Percentiles rank a stretch among this genome's conserved stretches.
These are phyloP conservation scores for Troides aeacus DNA, from an alignment of 2,888 invertebrate genomes.

Conservation along the genomic window DNA sequence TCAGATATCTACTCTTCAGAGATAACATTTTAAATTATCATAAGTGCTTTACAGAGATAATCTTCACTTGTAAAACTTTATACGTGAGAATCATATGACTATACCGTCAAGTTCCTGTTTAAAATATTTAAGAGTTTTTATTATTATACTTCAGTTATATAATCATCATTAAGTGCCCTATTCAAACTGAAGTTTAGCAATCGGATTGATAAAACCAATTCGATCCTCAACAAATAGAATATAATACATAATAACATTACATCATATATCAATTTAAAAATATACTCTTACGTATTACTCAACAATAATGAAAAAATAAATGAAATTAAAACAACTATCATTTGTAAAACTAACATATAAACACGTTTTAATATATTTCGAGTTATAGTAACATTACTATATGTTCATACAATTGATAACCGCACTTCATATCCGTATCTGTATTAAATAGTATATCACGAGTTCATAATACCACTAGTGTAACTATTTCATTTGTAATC, in stretches of 20 bases:
- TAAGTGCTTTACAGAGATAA: conserved; percentile 15
- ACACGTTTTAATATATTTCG: no score
- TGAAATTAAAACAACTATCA: neutral
- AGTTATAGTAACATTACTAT: neutral
- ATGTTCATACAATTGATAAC: neutral
- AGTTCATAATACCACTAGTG: neutral
- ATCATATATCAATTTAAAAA: neutral
- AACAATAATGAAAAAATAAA: neutral
- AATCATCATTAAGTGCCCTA: no score
- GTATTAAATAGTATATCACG: neutral
- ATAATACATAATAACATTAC: neutral
- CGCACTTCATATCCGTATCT: neutral
- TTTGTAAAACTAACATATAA: neutral
- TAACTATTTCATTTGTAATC: neutral
- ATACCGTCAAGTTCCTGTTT: conserved; percentile 7
- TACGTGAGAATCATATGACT: conserved; percentile 10
- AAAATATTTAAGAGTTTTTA: neutral
- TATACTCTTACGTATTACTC: neutral
- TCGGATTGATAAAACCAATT: no score
- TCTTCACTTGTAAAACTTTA: conserved; percentile 1
- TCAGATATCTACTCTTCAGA: conserved; percentile 37
- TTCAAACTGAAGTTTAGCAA: no score
- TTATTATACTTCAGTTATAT: neutral
- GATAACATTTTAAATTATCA: conserved; percentile 14
- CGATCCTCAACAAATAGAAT: neutral